Base-by-base conservation (phyloP, 2,797 vertebrate genomes). In the Glyptemys insculpta region DNA sequence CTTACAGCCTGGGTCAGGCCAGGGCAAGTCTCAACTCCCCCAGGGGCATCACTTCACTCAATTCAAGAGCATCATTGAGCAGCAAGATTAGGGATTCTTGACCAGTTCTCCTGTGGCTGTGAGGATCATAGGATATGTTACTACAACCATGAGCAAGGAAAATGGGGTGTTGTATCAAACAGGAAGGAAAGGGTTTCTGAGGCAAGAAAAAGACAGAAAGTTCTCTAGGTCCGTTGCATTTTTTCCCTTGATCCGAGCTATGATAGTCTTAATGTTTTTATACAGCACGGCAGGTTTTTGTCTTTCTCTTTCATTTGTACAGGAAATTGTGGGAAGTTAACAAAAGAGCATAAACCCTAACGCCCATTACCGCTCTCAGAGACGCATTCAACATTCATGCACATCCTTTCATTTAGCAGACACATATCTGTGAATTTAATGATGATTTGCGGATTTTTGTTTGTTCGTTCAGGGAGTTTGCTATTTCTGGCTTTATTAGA, bases 291-390 rank as follows among this genome's bases (percentile, higher is more conserved):
- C 5, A 54, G n/a, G 47, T 83, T 88, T 68, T 5, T 92, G 84
- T 94, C 34, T 95, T 41, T 93, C 68, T 85, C 4, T 80, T 37
- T 91, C 6, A 49, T 18, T 37, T 89, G 11, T 80, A 81, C 91
- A 96, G 90, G 94, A 97, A 95, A 44, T 12, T 87, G 89, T 94
- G 96, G 27, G 90, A 82, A 79, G 12, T 2, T 3, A 5, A 54
- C 65, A 91, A 37, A 93, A 37, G 18, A 95, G 62, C 54, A 94
- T 81, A 8, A 2, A 90, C 78, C 50, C 85, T 76, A 0, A 54
- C 34, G 31, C 37, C 74, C 7, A 29, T 81, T 91, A 52, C 50
- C 50, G 85, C 47, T 91, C 27, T 81, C 56, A 85, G 80, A 74
- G 49, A 91, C 62, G 3, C 34, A 41, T 59, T 86, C 37, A 41